phyloP scores from a whole-genome alignment of 2,797 vertebrate genomes.

The Serranus cabrilla region DNA sequence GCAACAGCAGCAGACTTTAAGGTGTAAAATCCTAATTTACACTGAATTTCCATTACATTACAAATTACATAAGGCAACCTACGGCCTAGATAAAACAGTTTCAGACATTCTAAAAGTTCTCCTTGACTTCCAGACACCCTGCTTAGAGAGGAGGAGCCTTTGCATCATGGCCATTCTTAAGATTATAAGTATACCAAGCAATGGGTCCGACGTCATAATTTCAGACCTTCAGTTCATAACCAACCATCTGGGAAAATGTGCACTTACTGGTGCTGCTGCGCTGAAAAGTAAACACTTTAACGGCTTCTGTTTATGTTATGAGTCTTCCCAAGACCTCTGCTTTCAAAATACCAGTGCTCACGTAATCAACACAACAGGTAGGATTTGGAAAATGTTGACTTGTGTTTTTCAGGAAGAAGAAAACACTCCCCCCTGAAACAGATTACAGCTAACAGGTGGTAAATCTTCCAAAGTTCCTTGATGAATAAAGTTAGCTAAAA shows the following conservation, averaged over 20 bases:
- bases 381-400: conserved; percentile 21
- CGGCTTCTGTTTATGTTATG: conserved; percentile 37
- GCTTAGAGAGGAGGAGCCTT: neutral
- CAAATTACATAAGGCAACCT: neutral
- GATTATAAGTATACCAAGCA: neutral
- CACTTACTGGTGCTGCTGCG: conserved; percentile 13
- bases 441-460: neutral
- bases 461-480: neutral
- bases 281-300: conserved; percentile 26
- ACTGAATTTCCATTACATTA: neutral
- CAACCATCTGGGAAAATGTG: conserved; percentile 40
- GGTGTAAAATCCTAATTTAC: neutral
- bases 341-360: conserved; percentile 41
- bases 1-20: neutral
- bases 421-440: neutral
- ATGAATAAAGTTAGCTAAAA: conserved; percentile 1
- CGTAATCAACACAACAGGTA: conserved; percentile 38
- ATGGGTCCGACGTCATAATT: neutral
- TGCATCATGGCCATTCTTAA: neutral
- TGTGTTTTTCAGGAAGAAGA: conserved; percentile 21
- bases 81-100: neutral
- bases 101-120: neutral
- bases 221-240: conserved; percentile 28
- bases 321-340: conserved; percentile 15
- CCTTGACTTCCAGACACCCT: neutral